Evolutionary conservation across 2,888 invertebrate species (phyloP), one percentile per base, ranked within the genome.

Genomic region (Lordiphosa andalusiaca): DNA sequence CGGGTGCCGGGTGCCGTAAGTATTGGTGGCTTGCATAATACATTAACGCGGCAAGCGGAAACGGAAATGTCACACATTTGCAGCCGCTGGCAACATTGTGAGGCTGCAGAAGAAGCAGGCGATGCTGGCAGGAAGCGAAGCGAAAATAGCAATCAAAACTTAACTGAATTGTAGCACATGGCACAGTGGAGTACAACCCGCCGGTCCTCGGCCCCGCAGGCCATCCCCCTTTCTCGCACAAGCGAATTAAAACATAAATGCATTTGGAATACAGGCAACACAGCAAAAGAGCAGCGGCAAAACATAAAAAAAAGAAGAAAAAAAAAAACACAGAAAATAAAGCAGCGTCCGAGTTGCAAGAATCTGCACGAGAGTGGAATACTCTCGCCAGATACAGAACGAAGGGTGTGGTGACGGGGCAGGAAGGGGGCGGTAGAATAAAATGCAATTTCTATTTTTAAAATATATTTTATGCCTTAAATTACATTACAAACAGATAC

Each of bases 121-220:
- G 53, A 48, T 53, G 54, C 51, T 40, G 52, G 23, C 77, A 77
- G 84, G 81, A 80, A 80, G 71, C 77, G 81, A 83, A 74, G 80
- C 83, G 81, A 83, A 80, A 80, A 80, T 80, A 83, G 80, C 81
- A 80, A 80, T 80, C 80, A 83, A 83, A 80, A 80, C 80, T 80
- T 83, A 83, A 80, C 74, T 80, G 81, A 83, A 80, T 80, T 83
- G 83, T 71, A 75, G 73, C 73, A 67, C 80, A 75, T 73, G 69
- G 70, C 61, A 62, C 42, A 49, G 19, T 49, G 59, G 47, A 61
- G 19, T 10, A 13, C 49, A 36, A 35, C 16, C 19, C 33, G 49
- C 30, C 37, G 47, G 47, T n/a, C 33, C 38, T 19, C 4, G 3
- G 48, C 38, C 42, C 42, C 42, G n/a, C 30, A 47, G 16, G 39